Evolutionary conservation across 2,113 vertebrate species (phyloP).

Genomic region (Hippocampus abdominalis): DNA sequence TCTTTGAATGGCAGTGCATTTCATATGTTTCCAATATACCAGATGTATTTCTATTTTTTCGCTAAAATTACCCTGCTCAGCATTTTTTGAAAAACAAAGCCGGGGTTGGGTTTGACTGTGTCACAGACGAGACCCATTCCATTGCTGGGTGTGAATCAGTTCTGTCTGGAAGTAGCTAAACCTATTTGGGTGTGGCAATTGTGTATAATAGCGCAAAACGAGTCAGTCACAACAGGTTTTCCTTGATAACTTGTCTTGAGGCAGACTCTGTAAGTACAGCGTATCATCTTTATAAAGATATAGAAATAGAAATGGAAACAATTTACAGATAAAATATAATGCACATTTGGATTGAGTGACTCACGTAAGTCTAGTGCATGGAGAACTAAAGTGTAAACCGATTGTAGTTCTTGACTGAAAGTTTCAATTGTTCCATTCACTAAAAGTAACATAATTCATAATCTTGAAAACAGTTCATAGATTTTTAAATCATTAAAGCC

Average conservation of each 20-base stretch:
- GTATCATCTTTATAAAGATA: background rate
- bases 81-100: background rate
- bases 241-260: background rate
- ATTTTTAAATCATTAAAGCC: background rate
- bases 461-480: background rate
- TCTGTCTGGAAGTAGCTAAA: slow-evolving; percentile 4
- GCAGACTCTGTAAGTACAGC: slow-evolving; percentile 21
- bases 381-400: too few species aligned
- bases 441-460: too few species aligned
- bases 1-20: background rate
- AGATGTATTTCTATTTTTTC: background rate
- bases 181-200: background rate
- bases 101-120: background rate
- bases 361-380: background rate
- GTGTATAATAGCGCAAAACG: slow-evolving; percentile 10
- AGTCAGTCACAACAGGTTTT: background rate
- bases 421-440: too few species aligned
- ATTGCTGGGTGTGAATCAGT: slow-evolving; percentile 25
- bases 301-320: background rate
- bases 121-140: background rate
- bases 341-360: background rate
- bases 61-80: background rate
- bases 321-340: background rate
- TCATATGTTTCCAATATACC: background rate
- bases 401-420: too few species aligned